These are phyloP conservation scores for Graphium colonna DNA, from an alignment of 2,888 invertebrate species.

Conservation along the genomic window DNA sequence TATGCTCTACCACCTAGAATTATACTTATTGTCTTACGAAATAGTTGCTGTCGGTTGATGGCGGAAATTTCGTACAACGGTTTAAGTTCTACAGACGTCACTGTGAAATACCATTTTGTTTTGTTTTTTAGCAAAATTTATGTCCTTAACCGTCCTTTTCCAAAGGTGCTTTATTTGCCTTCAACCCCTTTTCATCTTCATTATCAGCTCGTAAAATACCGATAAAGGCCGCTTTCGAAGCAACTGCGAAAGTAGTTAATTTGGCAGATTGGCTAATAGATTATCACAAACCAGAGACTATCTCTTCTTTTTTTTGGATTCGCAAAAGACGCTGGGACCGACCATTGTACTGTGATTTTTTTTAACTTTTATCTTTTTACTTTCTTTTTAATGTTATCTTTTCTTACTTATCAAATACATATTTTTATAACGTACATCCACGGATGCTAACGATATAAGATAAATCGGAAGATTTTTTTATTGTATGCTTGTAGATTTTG, in stretches of 20 bases:
- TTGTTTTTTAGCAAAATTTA: background rate
- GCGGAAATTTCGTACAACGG: no score
- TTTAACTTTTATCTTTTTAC: background rate
- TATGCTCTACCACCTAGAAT: no score
- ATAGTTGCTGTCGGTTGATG: no score
- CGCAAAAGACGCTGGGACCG: background rate
- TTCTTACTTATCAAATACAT: no score
- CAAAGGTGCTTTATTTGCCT: background rate
- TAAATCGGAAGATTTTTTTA: no score
- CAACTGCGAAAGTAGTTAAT: background rate
- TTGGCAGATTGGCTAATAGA: background rate
- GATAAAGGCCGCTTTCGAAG: background rate
- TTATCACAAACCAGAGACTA: background rate
- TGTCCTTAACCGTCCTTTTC: background rate
- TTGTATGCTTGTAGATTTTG: no score
- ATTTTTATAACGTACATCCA: no score
- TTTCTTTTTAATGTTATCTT: background rate
- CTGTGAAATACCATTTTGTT: no score
- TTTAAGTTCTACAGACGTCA: no score
- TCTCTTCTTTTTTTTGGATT: background rate
- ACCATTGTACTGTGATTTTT: background rate
- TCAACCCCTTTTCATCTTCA: background rate
- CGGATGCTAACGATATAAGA: no score
- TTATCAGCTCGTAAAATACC: background rate
- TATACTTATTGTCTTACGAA: no score